Conservation (phyloP, 2,888 invertebrate species). For the Pinctada fucata region DNA sequence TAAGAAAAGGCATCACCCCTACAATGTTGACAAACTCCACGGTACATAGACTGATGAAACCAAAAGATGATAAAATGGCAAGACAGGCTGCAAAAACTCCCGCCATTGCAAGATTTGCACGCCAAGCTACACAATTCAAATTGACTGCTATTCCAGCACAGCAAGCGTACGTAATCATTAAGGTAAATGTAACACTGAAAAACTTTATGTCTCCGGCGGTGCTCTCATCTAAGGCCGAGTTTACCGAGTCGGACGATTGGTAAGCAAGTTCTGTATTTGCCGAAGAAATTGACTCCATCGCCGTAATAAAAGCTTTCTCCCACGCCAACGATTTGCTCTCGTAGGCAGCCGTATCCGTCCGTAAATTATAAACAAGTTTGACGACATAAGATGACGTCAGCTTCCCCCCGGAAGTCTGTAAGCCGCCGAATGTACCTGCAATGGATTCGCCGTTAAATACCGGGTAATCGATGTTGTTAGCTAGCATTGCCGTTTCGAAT, state of each 20-base stretch:
- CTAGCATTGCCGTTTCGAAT: conserved; percentile 23
- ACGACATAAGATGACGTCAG: conserved; percentile 36
- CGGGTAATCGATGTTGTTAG: conserved; percentile 15
- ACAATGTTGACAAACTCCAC: conserved; percentile 3
- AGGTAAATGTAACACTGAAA: conserved; percentile 44
- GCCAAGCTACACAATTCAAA: conserved; percentile 38
- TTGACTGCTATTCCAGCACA: conserved; percentile 36
- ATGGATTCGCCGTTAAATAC: conserved; percentile 8
- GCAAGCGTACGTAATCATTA: conserved; percentile 48
- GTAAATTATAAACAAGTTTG: conserved; percentile 36
- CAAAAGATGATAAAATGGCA: conserved; percentile 58
- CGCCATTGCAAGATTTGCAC: conserved; percentile 42
- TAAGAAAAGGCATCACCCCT: not conserved
- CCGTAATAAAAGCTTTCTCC: conserved; percentile 38
- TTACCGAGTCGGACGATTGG: conserved; percentile 37
- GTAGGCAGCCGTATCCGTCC: conserved; percentile 29
- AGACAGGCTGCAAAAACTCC: conserved; percentile 56
- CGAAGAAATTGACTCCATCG: conserved; percentile 24
- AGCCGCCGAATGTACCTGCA: conserved; percentile 21
- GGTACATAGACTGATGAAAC: conserved; percentile 36
- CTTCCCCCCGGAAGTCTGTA: not conserved
- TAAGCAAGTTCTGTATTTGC: conserved; percentile 29
- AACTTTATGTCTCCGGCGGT: conserved; percentile 38
- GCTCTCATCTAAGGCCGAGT: conserved; percentile 44
- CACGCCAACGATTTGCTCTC: conserved; percentile 21